A percentile compares a stretch with the other conserved stretches of the same genome.
These are phyloP conservation scores for Sisyra nigra DNA, from an alignment of 2,888 invertebrate genomes.

Conservation along the genomic window DNA sequence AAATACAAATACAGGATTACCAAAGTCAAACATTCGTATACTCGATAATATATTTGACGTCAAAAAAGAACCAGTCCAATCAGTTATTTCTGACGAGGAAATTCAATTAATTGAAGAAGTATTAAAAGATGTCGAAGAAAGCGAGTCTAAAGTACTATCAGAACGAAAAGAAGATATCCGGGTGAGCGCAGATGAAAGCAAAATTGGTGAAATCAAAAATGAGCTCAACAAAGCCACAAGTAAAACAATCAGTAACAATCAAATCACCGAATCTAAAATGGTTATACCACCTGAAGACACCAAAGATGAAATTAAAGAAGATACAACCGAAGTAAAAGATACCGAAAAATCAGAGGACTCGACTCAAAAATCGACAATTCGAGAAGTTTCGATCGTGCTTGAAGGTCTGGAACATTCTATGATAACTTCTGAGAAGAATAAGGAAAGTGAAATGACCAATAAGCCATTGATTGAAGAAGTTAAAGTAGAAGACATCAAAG, in stretches of 20 bases:
- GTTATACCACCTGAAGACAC: conserved; percentile 19
- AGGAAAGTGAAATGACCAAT: conserved; percentile 11
- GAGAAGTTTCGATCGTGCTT: conserved; percentile 8
- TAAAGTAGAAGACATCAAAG: conserved; percentile 13
- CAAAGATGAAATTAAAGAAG: conserved; percentile 26
- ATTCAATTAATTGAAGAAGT: conserved; percentile 9
- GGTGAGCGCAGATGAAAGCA: not conserved
- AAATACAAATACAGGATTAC: not conserved
- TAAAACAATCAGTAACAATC: not conserved
- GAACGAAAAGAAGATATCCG: conserved; percentile 7
- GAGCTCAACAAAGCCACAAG: conserved; percentile 3
- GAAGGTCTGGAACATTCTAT: conserved; percentile 9
- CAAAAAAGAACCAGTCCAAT: conserved; percentile 3
- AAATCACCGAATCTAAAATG: conserved; percentile 3
- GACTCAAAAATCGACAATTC: conserved; percentile 4
- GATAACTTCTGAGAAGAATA: conserved; percentile 11
- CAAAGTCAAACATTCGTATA: not conserved
- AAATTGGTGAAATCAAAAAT: conserved; percentile 7
- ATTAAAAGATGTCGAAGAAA: conserved; percentile 9
- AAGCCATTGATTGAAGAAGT: conserved; percentile 12
- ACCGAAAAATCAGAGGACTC: conserved; percentile 9
- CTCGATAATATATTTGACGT: not conserved
- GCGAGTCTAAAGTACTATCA: conserved; percentile 2
- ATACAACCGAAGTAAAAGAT: conserved; percentile 16
- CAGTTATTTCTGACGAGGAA: conserved; percentile 8